Conservation (phyloP, 1,140 invertebrate species). For the Ooceraea biroi region DNA sequence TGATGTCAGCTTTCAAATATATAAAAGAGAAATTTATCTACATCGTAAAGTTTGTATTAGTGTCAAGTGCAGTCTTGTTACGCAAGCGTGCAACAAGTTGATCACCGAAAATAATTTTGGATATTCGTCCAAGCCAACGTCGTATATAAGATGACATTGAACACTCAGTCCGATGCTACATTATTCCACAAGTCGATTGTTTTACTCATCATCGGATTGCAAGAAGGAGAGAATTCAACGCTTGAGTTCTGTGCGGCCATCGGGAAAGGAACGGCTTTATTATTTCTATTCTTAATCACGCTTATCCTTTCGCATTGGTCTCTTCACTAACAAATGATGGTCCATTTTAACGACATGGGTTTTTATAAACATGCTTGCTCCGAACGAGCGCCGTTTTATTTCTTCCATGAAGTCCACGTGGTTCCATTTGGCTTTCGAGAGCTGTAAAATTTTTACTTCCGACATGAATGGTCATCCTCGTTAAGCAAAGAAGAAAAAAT, state of each 20-base stretch:
- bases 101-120: constrained; percentile 50
- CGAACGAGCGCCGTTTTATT: background rate
- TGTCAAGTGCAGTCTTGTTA: constrained; percentile 34
- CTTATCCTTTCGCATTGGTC: background rate
- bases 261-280: background rate
- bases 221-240: background rate
- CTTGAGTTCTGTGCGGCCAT: background rate
- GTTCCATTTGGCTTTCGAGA: background rate
- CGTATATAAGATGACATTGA: constrained; percentile 19
- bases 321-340: background rate
- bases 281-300: background rate
- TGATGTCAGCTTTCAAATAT: constrained; percentile 13
- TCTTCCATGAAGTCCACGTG: background rate
- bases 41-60: constrained; percentile 13
- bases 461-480: constrained; percentile 4
- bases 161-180: background rate
- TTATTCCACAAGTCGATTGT: background rate
- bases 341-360: background rate
- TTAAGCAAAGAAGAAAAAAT: background rate
- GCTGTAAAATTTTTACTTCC: constrained; percentile 44
- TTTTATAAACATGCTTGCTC: background rate
- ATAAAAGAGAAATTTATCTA: background rate
- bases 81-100: constrained; percentile 40
- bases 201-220: background rate
- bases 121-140: constrained; percentile 32